A percentile compares a stretch with the other conserved stretches of the same genome.
These are phyloP conservation scores for Limenitis camilla DNA, from an alignment of 2,888 invertebrate genomes.

Conservation along the genomic window DNA sequence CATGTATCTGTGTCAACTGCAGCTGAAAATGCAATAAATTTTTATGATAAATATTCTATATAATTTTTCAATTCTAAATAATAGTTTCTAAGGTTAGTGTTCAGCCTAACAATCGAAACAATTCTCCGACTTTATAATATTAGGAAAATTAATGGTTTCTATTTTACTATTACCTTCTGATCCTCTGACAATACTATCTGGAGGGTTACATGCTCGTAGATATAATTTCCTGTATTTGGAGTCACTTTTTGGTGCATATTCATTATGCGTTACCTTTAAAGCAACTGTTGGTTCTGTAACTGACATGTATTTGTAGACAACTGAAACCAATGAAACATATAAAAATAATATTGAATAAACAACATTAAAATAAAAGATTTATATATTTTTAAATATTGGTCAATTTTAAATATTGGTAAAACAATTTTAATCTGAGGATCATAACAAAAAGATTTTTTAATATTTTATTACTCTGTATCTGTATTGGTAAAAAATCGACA, in stretches of 20 bases:
- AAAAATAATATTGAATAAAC: neutral
- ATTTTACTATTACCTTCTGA: slow-evolving; percentile 79
- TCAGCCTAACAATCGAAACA: no score
- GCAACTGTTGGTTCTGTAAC: slow-evolving; percentile 65
- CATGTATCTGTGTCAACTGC: slow-evolving; percentile 72
- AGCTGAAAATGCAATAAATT: slow-evolving; percentile 34
- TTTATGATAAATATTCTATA: no score
- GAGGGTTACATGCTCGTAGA: slow-evolving; percentile 80
- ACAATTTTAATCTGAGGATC: no score
- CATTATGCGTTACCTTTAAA: slow-evolving; percentile 57
- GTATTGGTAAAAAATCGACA: no score
- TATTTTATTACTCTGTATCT: no score
- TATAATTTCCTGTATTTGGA: slow-evolving; percentile 78
- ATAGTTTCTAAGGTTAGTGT: no score
- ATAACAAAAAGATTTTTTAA: no score
- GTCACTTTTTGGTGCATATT: slow-evolving; percentile 73
- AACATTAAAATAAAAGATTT: neutral
- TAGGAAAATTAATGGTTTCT: neutral
- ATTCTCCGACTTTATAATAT: neutral
- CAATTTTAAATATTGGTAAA: no score
- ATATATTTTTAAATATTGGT: no score
- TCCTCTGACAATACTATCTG: slow-evolving; percentile 78
- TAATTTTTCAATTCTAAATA: no score
- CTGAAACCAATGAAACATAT: slow-evolving; percentile 49
- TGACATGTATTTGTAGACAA: slow-evolving; percentile 87